phyloP scores from a whole-genome alignment of 2,888 invertebrate genomes.

The Lasioglossum lativentre region DNA sequence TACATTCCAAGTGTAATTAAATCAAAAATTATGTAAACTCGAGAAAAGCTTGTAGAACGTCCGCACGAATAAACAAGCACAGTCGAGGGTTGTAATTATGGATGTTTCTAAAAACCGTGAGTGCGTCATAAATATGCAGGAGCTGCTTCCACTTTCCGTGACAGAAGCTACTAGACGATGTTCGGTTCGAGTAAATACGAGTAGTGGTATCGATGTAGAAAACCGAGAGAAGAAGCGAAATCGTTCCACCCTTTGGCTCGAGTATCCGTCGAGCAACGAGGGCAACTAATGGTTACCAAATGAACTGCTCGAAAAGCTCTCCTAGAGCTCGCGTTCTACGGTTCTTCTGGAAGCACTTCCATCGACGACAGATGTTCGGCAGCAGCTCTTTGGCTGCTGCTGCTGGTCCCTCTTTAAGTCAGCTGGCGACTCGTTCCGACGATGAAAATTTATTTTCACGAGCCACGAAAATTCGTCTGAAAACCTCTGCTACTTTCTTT shows the following conservation, averaged over 20 bases:
- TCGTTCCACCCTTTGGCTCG: slow-evolving; percentile 36
- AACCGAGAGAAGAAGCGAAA: not conserved
- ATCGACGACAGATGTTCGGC: slow-evolving; percentile 71
- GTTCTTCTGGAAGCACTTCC: slow-evolving; percentile 68
- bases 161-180: not conserved
- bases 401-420: slow-evolving; percentile 38
- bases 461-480: not conserved
- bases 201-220: slow-evolving; percentile 26
- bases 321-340: slow-evolving; percentile 42
- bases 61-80: not conserved
- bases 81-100: not conserved
- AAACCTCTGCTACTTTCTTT: not conserved
- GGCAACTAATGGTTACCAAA: slow-evolving; percentile 54
- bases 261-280: slow-evolving; percentile 40
- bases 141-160: slow-evolving; percentile 7
- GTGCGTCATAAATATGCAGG: slow-evolving; percentile 12
- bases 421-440: slow-evolving; percentile 35
- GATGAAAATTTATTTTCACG: slow-evolving; percentile 45
- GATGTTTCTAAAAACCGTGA: not conserved
- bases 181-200: slow-evolving; percentile 9
- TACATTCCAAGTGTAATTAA: too few species aligned
- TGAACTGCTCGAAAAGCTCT: slow-evolving; percentile 57
- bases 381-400: slow-evolving; percentile 54
- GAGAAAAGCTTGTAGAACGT: not conserved
- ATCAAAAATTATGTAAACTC: not conserved